Evolutionary conservation across 2,113 vertebrate species (phyloP).

Genomic region (Sturnus vulgaris): DNA sequence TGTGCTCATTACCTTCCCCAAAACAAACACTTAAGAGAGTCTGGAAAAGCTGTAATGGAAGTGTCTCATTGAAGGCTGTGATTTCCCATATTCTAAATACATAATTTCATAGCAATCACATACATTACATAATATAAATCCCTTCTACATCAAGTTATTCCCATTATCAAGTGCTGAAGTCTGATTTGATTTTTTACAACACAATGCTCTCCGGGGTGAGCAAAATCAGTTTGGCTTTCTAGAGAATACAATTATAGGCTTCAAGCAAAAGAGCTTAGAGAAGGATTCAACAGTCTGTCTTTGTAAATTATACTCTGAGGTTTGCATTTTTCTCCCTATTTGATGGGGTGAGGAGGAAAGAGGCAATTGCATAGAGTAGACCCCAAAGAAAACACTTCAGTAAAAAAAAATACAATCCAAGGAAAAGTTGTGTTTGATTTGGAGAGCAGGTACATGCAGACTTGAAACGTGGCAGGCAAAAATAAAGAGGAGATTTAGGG

Average conservation of each 20-base stretch:
- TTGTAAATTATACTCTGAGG: neutral
- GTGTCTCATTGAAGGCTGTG: neutral
- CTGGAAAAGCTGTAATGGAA: neutral
- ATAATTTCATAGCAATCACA: neutral
- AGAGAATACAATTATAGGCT: conserved; percentile 21
- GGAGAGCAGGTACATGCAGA: neutral
- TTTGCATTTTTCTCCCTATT: neutral
- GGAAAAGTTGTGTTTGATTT: neutral
- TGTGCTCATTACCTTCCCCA: neutral
- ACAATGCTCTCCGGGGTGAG: neutral
- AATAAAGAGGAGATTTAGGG: neutral
- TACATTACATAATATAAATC: neutral
- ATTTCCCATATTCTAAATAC: neutral
- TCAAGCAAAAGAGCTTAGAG: neutral
- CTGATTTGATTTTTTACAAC: conserved; percentile 16
- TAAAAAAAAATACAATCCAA: neutral
- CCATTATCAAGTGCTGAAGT: neutral
- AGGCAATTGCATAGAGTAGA: neutral
- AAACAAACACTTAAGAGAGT: neutral
- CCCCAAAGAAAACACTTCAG: neutral
- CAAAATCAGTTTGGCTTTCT: conserved; percentile 30
- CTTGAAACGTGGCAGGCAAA: neutral
- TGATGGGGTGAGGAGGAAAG: neutral
- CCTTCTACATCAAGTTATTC: neutral
- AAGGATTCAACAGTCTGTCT: neutral